Evolutionary conservation across 2,113 vertebrate genomes (phyloP).

Genomic region (Terrapene triunguis): DNA sequence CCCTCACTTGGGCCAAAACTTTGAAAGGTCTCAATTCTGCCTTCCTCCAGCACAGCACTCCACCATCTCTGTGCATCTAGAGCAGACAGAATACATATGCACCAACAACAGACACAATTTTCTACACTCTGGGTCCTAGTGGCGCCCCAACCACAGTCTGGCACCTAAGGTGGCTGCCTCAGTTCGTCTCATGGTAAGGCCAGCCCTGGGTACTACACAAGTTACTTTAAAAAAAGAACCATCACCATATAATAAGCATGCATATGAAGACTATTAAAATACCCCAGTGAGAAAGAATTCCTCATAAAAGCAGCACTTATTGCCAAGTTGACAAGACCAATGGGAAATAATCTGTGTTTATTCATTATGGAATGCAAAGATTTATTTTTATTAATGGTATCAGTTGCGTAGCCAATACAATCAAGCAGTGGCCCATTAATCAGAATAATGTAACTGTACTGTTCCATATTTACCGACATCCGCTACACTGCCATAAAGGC

Average conservation of each 20-base stretch:
- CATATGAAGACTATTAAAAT: neutral
- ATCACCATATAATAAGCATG: neutral
- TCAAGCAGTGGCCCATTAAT: constrained; percentile 30
- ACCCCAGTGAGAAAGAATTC: neutral
- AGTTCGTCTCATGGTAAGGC: too few species aligned
- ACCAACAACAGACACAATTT: too few species aligned
- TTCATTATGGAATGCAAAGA: constrained; percentile 38
- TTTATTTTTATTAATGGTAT: constrained; percentile 29
- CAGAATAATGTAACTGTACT: neutral
- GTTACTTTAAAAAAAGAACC: neutral
- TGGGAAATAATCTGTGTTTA: neutral
- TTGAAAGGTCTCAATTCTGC: too few species aligned
- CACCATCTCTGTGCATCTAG: too few species aligned
- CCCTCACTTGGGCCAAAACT: too few species aligned
- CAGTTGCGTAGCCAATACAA: constrained; percentile 24
- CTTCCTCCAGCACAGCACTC: too few species aligned
- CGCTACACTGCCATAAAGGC: constrained; percentile 25
- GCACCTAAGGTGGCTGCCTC: too few species aligned
- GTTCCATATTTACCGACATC: constrained; percentile 1
- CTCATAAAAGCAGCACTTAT: neutral
- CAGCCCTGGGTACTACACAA: neutral
- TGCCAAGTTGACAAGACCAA: neutral
- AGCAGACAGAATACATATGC: too few species aligned
- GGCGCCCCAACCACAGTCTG: too few species aligned
- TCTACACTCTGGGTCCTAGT: too few species aligned